Evolutionary conservation across 1,140 invertebrate species (phyloP), one percentile per base, ranked within the genome.

Genomic region (Hyles vespertilio): DNA sequence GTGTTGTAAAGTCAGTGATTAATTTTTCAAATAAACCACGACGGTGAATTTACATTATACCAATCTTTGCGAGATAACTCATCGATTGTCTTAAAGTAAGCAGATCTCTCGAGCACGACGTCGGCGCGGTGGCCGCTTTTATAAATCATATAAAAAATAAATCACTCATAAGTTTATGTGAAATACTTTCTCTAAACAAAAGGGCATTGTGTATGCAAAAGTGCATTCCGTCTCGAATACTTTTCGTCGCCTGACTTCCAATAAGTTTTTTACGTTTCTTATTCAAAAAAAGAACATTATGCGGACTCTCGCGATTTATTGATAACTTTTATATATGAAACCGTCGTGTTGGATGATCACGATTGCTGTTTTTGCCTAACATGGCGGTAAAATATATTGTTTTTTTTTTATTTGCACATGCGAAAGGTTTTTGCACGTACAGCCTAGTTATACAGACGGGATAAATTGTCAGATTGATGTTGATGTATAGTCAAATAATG

Each of bases 111-210:
- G 54, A 62, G 69, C 71, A 80, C 70, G 70, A 77, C 74, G 70
- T 61, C 62, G 63, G 59, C 55, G 60, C 66, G 56, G 65, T 55
- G 66, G 65, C 65, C 59, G 61, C 48, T 45, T 72, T 77, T 77
- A 85, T 88, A 84, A 87, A 87, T 89, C 80, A 87, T 87, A 81
- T 72, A 82, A 84, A 85, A 22, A 87, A 88, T 85, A 85, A 84
- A 84, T 85, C 82, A 84, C 69, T 80, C 77, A 69, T 56, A 70
- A 78, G 68, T 70, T 81, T 78, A 74, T 85, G 84, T 84, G 84
- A 86, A 88, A 88, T 85, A 86, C 83, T 87, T 86, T 84, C 82
- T 82, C 79, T 84, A 89, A 86, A 87, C 84, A 87, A 89, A 86
- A 84, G 81, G 67, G 80, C 78, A 82, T 86, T 86, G 84, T 88